Evolutionary conservation across 2,113 vertebrate species (phyloP).

Genomic region (Pterocles gutturalis): DNA sequence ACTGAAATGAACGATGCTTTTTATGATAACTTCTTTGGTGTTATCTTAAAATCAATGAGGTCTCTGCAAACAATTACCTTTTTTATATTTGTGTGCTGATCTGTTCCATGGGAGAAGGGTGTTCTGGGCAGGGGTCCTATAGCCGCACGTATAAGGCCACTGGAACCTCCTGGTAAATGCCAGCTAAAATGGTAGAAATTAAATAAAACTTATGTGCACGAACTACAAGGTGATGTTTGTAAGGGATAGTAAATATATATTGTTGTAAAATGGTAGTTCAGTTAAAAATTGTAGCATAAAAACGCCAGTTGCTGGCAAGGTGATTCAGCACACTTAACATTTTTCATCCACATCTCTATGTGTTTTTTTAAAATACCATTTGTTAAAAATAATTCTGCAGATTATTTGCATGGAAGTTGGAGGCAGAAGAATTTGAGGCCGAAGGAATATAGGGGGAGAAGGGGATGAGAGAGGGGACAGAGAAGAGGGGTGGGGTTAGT

Average conservation of each 20-base stretch:
- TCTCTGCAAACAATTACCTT: not conserved
- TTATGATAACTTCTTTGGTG: not conserved
- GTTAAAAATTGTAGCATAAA: not conserved
- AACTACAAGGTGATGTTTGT: not conserved
- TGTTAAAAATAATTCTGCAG: not conserved
- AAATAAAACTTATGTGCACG: not conserved
- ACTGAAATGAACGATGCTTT: not conserved
- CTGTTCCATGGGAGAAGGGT: not conserved
- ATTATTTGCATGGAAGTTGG: not conserved
- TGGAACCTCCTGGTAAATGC: not conserved
- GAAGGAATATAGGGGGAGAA: not conserved
- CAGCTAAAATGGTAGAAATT: not conserved
- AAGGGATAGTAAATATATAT: not conserved
- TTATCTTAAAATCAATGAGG: not conserved
- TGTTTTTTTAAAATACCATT: not conserved
- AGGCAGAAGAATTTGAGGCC: not conserved
- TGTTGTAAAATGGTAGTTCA: not conserved
- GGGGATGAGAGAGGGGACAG: not conserved
- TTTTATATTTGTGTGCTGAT: not conserved
- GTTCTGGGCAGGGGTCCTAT: not conserved
- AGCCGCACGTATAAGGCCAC: not conserved
- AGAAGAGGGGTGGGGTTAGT: not conserved
- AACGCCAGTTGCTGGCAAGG: not conserved
- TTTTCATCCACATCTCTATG: not conserved
- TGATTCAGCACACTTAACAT: not conserved